phyloP scores from a whole-genome alignment of 2,797 vertebrate genomes.

The Chloroceryle inda region DNA sequence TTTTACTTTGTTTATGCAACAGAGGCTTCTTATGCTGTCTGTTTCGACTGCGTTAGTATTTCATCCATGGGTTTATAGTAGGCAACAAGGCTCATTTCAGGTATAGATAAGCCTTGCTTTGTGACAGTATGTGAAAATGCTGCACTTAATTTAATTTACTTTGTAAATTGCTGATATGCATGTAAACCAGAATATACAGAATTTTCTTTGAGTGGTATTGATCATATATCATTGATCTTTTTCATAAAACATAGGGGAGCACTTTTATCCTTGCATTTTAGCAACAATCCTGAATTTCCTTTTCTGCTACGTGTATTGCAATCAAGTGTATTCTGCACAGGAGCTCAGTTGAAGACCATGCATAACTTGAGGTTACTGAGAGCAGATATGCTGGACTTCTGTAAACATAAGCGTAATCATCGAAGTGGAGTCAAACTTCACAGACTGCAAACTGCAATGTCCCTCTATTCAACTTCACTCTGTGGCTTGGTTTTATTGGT shows the following conservation, averaged over 20 bases:
- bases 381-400: conserved; percentile 93
- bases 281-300: background rate
- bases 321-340: conserved; percentile 74
- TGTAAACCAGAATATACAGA: background rate
- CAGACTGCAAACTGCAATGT: conserved; percentile 93
- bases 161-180: background rate
- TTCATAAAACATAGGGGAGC: background rate
- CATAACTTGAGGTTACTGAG: conserved; percentile 94
- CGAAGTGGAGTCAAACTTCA: conserved; percentile 92
- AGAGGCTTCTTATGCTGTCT: background rate
- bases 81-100: background rate
- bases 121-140: background rate
- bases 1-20: background rate
- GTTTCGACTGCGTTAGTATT: background rate
- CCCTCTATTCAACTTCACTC: conserved; percentile 93
- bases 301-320: background rate
- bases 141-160: background rate
- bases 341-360: conserved; percentile 98
- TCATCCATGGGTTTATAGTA: background rate
- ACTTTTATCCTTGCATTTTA: background rate
- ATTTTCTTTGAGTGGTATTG: background rate
- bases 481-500: conserved; percentile 94
- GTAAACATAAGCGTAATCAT: conserved; percentile 91
- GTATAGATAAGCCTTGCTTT: background rate
- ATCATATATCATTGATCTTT: background rate